phyloP scores from a whole-genome alignment of 2,113 vertebrate genomes.

The Microtus montanus region DNA sequence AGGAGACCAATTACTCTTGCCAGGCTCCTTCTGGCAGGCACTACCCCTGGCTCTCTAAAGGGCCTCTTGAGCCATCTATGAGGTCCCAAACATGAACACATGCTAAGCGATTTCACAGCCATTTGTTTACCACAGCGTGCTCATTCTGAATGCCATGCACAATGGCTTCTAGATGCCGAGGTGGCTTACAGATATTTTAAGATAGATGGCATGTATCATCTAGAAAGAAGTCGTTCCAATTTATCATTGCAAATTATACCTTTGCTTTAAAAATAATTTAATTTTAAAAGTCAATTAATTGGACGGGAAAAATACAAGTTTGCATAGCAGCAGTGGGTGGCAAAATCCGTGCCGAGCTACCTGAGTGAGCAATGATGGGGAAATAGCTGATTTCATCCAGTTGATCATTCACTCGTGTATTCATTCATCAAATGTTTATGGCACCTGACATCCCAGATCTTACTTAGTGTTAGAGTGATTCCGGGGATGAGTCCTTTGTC shows the following conservation, averaged over 20 bases:
- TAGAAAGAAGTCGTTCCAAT: background rate
- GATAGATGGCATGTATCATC: background rate
- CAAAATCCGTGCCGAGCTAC: background rate
- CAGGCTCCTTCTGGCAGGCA: conserved; percentile 70
- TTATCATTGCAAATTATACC: background rate
- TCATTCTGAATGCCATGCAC: background rate
- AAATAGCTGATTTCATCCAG: conserved; percentile 22
- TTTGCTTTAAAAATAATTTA: conserved; percentile 34
- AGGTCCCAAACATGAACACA: conserved; percentile 34
- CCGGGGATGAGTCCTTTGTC: background rate
- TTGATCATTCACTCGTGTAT: background rate
- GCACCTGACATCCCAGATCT: background rate
- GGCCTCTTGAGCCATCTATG: conserved; percentile 51
- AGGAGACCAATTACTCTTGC: conserved; percentile 72
- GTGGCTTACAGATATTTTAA: conserved; percentile 20
- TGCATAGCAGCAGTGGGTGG: background rate
- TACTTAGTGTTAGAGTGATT: background rate
- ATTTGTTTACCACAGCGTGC: conserved; percentile 24
- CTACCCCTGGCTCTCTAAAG: conserved; percentile 54
- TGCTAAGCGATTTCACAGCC: conserved; percentile 26
- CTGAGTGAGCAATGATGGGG: background rate
- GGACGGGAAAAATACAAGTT: conserved; percentile 42
- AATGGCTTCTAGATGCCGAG: conserved; percentile 51
- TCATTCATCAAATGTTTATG: background rate
- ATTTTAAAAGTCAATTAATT: conserved; percentile 31